phyloP scores from a whole-genome alignment of 2,888 invertebrate genomes.

The Sinotaia quadrata region DNA sequence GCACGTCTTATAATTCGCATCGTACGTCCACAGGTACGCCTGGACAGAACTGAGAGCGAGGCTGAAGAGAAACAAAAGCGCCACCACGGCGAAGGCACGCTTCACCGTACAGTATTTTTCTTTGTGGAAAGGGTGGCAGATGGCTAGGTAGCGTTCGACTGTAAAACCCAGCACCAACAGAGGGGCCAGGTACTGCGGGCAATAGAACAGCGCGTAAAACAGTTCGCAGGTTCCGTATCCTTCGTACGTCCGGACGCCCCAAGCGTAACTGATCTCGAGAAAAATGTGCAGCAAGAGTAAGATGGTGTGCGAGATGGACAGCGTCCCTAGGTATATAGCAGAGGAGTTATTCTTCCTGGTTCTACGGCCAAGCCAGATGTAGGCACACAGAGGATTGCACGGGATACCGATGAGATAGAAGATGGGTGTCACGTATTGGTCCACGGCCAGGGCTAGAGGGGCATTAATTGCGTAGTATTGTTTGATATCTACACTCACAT shows the following conservation, averaged over 20 bases:
- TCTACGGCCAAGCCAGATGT: conserved; percentile 66
- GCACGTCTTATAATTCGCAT: conserved; percentile 49
- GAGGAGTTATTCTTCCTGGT: conserved; percentile 69
- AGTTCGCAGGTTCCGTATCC: conserved; percentile 60
- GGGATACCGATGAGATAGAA: conserved; percentile 68
- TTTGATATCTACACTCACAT: conserved; percentile 13
- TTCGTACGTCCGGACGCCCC: conserved; percentile 61
- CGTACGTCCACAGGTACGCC: conserved; percentile 67
- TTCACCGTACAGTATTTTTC: conserved; percentile 66
- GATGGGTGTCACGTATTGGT: conserved; percentile 65
- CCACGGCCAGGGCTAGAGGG: conserved; percentile 58
- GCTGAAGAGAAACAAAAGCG: conserved; percentile 48
- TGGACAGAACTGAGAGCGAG: conserved; percentile 58
- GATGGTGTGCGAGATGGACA: conserved; percentile 66
- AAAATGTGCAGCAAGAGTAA: conserved; percentile 66
- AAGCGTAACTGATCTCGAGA: conserved; percentile 66
- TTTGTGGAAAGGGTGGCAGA: conserved; percentile 66
- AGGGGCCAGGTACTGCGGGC: conserved; percentile 68
- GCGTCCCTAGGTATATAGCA: conserved; percentile 68
- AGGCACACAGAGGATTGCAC: conserved; percentile 67
- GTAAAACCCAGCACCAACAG: conserved; percentile 70
- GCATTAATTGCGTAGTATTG: conserved; percentile 41
- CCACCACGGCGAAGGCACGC: conserved; percentile 60
- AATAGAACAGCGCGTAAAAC: conserved; percentile 61
- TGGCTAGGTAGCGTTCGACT: conserved; percentile 69